phyloP scores from a whole-genome alignment of 2,797 vertebrate species.

The Microctenopoma steveboyesi region DNA sequence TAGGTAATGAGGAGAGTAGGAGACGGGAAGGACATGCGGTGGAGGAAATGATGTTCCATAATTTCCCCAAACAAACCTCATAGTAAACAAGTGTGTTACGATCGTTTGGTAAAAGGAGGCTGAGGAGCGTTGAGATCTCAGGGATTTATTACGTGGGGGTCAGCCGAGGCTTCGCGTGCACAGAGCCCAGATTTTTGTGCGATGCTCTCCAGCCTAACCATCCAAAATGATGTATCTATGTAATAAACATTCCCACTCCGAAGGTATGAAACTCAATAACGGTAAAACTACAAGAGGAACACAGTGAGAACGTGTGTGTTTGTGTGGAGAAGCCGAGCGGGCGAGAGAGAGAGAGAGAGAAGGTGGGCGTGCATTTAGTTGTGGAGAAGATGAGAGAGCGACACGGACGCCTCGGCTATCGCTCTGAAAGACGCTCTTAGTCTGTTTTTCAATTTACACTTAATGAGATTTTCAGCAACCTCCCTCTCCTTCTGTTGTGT shows the following conservation, averaged over 20 bases:
- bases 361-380: conserved; percentile 52
- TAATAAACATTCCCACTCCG: conserved; percentile 36
- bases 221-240: conserved; percentile 20
- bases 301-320: conserved; percentile 34
- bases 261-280: conserved; percentile 30
- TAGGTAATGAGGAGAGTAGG: too few species aligned
- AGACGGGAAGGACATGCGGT: background rate
- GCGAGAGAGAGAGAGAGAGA: conserved; percentile 12
- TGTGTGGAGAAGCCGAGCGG: conserved; percentile 19
- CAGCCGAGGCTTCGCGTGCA: background rate
- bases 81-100: too few species aligned
- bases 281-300: conserved; percentile 30
- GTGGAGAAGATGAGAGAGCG: conserved; percentile 63
- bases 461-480: conserved; percentile 78
- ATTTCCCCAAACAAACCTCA: too few species aligned
- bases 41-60: too few species aligned
- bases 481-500: conserved; percentile 67
- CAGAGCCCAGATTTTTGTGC: conserved; percentile 1
- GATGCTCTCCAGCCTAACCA: background rate
- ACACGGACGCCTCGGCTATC: conserved; percentile 32
- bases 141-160: background rate
- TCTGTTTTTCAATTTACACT: conserved; percentile 79
- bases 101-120: background rate
- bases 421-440: conserved; percentile 70
- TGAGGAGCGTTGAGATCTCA: background rate